Conservation (phyloP, 23 tunicate species). For the Aplidium turbinatum region DNA sequence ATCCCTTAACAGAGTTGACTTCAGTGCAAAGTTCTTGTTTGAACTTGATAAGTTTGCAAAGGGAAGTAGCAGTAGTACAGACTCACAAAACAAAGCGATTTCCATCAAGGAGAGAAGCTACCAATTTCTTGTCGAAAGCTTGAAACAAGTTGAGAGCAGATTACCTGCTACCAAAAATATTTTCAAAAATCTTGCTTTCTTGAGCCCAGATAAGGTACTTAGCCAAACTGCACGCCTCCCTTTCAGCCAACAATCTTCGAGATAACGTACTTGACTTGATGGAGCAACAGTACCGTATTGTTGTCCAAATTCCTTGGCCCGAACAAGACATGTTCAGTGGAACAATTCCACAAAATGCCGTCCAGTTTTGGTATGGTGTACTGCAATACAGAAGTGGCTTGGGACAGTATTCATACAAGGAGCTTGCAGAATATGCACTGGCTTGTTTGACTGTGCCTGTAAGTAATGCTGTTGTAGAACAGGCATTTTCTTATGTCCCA, state of each 20-base stretch:
- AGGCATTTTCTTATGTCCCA: constrained; percentile 4
- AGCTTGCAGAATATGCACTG: constrained; percentile 12
- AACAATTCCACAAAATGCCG: constrained; percentile 8
- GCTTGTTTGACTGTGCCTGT: constrained; percentile 13
- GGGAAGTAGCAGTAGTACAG: background rate
- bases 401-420: constrained; percentile 11
- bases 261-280: background rate
- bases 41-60: constrained; percentile 1
- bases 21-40: background rate
- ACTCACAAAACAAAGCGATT: background rate
- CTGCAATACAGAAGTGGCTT: constrained; percentile 14
- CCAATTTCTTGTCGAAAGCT: constrained; percentile 3
- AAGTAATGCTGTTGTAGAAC: constrained; percentile 6
- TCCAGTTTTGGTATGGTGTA: constrained; percentile 12
- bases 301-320: background rate
- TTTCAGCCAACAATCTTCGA: background rate
- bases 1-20: background rate
- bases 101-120: constrained; percentile 3
- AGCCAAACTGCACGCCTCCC: background rate
- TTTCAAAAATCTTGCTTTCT: background rate
- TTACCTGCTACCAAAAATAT: constrained; percentile 12
- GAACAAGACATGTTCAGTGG: background rate
- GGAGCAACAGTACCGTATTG: constrained; percentile 10
- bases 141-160: constrained; percentile 12
- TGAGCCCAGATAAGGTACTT: background rate